Conservation (phyloP, 2,113 vertebrate genomes). For the Pipa parva region DNA sequence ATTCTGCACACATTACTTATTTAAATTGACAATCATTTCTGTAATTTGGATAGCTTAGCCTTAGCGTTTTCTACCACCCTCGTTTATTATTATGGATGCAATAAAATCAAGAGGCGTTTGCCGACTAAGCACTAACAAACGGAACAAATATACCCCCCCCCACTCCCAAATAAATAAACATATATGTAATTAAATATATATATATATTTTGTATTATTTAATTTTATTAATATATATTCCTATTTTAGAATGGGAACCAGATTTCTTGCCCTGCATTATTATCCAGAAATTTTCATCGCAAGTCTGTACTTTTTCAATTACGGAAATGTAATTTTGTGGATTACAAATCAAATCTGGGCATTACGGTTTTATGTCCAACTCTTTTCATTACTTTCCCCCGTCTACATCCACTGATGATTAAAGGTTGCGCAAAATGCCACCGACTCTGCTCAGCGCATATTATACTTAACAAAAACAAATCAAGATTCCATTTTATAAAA, state of each 20-base stretch:
- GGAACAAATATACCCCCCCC: slow-evolving; percentile 20
- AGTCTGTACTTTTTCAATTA: neutral
- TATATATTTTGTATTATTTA: too few relatives aligned
- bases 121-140: slow-evolving; percentile 28
- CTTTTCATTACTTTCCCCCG: neutral
- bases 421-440: slow-evolving; percentile 1
- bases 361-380: neutral
- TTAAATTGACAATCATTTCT: slow-evolving; percentile 43
- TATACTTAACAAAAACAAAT: too few relatives aligned
- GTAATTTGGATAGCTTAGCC: slow-evolving; percentile 37
- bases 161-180: neutral
- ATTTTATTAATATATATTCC: too few relatives aligned
- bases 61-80: slow-evolving; percentile 30
- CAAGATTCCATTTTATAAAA: too few relatives aligned
- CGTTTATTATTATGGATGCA: slow-evolving; percentile 36
- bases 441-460: too few relatives aligned
- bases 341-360: neutral
- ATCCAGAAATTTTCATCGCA: too few relatives aligned
- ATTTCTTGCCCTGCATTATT: too few relatives aligned
- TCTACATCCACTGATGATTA: neutral
- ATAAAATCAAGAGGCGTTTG: slow-evolving; percentile 22
- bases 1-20: slow-evolving; percentile 41
- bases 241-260: too few relatives aligned
- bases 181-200: too few relatives aligned
- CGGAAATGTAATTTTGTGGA: neutral